Evolutionary conservation across 1,140 invertebrate species (phyloP), one percentile per base, ranked within the genome.

Genomic region (Orius laevigatus): DNA sequence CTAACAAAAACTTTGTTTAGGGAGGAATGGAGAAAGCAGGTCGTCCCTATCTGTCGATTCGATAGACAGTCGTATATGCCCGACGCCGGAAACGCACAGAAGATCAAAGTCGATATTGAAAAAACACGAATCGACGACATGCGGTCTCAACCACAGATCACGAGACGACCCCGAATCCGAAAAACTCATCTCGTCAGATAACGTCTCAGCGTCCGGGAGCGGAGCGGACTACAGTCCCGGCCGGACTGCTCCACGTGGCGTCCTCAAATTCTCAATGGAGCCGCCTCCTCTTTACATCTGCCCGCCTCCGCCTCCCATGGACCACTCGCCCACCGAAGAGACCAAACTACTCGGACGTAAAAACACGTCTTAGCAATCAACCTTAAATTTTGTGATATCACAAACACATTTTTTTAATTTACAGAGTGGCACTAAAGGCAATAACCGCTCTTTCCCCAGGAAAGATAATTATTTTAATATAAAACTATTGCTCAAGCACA

Each of bases 81-180:
- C 73, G 31, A 76, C 74, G 60, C 63, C 74, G 55, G 76, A 78
- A 60, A 69, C 68, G 49, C 75, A 74, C 53, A 66, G 74, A 31
- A 66, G 72, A 57, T 80, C 75, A 41, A 84, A 82, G 63, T 84
- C 81, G 50, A 84, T 85, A 59, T 63, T 86, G 55, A 85, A 84
- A 67, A 79, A 79, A 62, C 77, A 78, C 34, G 79, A 82, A 33
- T 50, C 49, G 8, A n/a, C 48, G 44, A 12, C 52, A 8, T 35
- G 47, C 9, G 36, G 47, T 16, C 20, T 46, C 32, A 49, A 66
- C 49, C 66, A 66, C 52, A 56, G 64, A 49, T 55, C 58, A 60
- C 47, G 33, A 57, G 53, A 66, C 42, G 72, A 79, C 61, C 80
- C 81, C 18, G 83, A 86, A 63, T 83, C 78, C 48, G 81, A 85